Percentiles rank a stretch among this genome's conserved stretches.
Evolutionary conservation across 1,140 invertebrate genomes (phyloP).

Genomic region (Ceratosolen solmsi): DNA sequence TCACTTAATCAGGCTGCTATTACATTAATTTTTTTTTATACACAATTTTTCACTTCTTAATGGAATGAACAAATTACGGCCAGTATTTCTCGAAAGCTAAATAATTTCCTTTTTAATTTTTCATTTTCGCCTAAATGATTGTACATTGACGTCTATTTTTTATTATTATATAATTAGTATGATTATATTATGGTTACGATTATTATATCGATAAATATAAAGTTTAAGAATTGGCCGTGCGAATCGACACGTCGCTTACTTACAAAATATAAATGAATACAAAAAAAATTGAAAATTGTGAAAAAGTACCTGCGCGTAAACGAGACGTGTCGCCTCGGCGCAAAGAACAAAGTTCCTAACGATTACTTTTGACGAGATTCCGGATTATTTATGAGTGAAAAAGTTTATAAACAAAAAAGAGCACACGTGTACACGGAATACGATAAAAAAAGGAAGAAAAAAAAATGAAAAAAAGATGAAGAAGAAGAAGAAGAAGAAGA

Average conservation of each 20-base stretch:
- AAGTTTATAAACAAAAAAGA: constrained; percentile 35
- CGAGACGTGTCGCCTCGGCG: constrained; percentile 48
- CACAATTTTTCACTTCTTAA: not conserved
- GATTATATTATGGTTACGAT: constrained; percentile 48
- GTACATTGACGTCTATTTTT: constrained; percentile 37
- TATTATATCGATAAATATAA: constrained; percentile 50
- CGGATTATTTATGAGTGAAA: constrained; percentile 41
- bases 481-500: too few relatives aligned
- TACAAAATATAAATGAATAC: constrained; percentile 37
- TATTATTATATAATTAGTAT: constrained; percentile 47
- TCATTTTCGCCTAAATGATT: constrained; percentile 16
- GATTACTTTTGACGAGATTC: constrained; percentile 43
- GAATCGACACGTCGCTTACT: constrained; percentile 33
- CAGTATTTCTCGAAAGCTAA: constrained; percentile 13
- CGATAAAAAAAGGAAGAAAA: not conserved
- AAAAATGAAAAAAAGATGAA: not conserved
- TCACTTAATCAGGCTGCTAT: not conserved
- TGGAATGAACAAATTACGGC: constrained; percentile 1
- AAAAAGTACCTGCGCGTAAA: constrained; percentile 48
- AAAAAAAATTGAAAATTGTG: constrained; percentile 40
- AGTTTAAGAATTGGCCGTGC: constrained; percentile 45
- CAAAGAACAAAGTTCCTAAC: constrained; percentile 50
- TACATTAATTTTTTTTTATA: constrained; percentile 1
- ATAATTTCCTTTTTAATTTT: constrained; percentile 18
- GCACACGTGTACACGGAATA: constrained; percentile 14